Conservation (phyloP, 30 jellyfish, hydroid and myxozoan species). For the Turritopsis rubra region DNA sequence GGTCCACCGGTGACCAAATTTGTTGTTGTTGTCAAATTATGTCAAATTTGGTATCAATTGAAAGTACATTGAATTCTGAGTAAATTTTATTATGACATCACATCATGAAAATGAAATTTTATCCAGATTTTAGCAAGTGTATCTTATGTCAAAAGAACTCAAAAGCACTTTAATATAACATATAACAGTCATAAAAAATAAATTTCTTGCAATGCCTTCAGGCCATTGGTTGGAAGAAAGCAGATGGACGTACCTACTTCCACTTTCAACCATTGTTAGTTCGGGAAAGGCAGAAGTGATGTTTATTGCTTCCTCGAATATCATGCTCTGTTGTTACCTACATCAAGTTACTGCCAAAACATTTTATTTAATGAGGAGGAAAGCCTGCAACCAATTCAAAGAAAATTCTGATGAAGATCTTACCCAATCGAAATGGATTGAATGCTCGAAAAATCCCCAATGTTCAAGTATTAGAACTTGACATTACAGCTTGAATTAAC, state of each 20-base stretch:
- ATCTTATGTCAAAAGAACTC: too few relatives aligned
- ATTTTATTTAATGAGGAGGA: not conserved
- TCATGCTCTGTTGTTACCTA: conserved; percentile 7
- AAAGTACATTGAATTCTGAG: too few relatives aligned
- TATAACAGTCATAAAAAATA: not conserved
- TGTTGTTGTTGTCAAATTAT: too few relatives aligned
- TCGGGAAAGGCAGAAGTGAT: not conserved
- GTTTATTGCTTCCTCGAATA: conserved; percentile 1
- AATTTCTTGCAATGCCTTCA: too few relatives aligned
- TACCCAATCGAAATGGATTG: not conserved
- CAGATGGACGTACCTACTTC: too few relatives aligned
- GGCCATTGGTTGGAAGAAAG: too few relatives aligned
- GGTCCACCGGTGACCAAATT: too few relatives aligned
- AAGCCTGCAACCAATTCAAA: not conserved
- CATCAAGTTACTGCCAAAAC: not conserved
- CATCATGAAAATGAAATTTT: too few relatives aligned
- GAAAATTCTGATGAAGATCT: conserved; percentile 1
- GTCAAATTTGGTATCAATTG: too few relatives aligned
- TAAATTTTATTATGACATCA: too few relatives aligned
- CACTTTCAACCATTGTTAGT: too few relatives aligned
- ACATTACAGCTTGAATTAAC: conserved; percentile 22
- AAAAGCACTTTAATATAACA: not conserved
- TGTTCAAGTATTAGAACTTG: conserved; percentile 23
- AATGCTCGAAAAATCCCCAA: not conserved
- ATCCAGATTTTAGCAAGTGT: too few relatives aligned